A percentile compares a stretch with the other conserved stretches of the same genome.
These are phyloP conservation scores for Pseudopodoces humilis DNA, from an alignment of 2,113 vertebrate genomes.

Conservation along the genomic window DNA sequence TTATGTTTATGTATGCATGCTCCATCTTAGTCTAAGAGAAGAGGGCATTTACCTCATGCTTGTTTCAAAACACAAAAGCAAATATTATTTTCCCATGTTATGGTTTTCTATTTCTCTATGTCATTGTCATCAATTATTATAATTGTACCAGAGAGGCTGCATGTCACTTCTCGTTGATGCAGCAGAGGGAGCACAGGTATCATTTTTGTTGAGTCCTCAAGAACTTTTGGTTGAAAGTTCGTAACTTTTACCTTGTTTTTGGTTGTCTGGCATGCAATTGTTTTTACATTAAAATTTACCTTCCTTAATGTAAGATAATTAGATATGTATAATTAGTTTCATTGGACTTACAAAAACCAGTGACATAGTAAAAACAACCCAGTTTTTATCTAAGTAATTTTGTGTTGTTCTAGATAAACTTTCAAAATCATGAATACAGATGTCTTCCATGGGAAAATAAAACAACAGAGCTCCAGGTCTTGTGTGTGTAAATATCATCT, in stretches of 20 bases:
- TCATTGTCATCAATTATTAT: fast-evolving
- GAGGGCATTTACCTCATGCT: background rate
- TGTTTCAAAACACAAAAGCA: background rate
- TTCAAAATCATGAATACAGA: too few relatives aligned
- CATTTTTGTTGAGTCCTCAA: background rate
- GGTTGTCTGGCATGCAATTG: background rate
- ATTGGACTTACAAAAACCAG: background rate
- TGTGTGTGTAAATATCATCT: too few relatives aligned
- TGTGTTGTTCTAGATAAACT: too few relatives aligned
- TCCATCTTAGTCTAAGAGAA: background rate
- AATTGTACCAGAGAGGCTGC: background rate
- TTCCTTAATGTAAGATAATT: background rate
- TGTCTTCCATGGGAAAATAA: too few relatives aligned
- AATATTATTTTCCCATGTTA: background rate
- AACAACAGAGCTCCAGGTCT: too few relatives aligned
- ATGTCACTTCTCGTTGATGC: constrained; percentile 8
- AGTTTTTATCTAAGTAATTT: background rate
- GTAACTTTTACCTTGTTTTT: background rate
- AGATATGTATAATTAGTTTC: background rate
- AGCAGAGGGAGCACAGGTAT: constrained; percentile 60
- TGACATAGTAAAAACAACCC: background rate
- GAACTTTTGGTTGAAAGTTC: background rate
- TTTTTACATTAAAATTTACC: background rate
- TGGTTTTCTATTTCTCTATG: background rate
- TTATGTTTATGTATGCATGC: background rate